These are phyloP conservation scores for Australoheros scitulus DNA, from an alignment of 2,113 vertebrate genomes.

Conservation along the genomic window DNA sequence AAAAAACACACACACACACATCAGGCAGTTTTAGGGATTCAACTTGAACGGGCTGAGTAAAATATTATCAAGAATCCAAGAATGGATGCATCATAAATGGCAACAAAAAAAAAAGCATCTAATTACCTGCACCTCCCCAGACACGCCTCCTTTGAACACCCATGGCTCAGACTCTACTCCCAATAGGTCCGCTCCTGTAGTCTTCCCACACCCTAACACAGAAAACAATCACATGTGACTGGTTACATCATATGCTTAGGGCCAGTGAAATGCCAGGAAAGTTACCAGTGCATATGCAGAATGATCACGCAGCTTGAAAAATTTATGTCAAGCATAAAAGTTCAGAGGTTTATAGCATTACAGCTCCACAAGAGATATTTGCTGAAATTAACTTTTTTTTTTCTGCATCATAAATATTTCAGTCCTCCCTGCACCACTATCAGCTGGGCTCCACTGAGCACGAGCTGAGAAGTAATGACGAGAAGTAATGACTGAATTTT, in stretches of 20 bases:
- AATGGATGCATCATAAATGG: background rate
- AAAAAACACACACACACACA: constrained; percentile 14
- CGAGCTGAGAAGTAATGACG: background rate
- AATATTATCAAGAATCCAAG: background rate
- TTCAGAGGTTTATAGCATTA: constrained; percentile 5
- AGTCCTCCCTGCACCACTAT: background rate
- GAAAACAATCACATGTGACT: constrained; percentile 1
- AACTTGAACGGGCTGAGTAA: background rate
- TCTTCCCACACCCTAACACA: constrained; percentile 83
- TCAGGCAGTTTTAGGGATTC: background rate
- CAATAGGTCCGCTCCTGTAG: constrained; percentile 70
- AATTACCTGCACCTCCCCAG: constrained; percentile 87
- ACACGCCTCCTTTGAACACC: constrained; percentile 83
- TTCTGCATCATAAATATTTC: constrained; percentile 4
- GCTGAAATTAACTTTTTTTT: background rate
- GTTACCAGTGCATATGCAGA: background rate
- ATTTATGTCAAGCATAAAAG: constrained; percentile 9
- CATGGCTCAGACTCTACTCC: constrained; percentile 84
- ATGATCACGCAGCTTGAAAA: background rate
- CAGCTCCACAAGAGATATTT: background rate
- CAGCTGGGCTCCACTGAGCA: background rate
- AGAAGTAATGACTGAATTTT: background rate
- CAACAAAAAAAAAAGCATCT: background rate
- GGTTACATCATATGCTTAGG: background rate
- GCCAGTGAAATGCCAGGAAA: background rate